These are phyloP conservation scores for Himalopsyche japonica DNA, from an alignment of 2,888 invertebrate genomes.

Conservation along the genomic window DNA sequence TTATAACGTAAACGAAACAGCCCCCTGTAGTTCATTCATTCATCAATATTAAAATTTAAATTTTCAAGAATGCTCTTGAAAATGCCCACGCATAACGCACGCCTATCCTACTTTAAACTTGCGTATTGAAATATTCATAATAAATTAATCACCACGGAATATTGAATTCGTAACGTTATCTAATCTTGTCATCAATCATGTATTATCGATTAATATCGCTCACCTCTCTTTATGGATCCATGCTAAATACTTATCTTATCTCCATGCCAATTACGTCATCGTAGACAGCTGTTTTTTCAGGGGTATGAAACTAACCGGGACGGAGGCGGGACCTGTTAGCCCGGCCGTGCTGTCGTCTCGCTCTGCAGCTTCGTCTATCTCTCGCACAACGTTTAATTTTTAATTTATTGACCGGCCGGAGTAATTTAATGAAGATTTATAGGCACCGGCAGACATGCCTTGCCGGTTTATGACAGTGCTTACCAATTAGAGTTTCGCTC, in stretches of 20 bases:
- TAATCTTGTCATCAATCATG: not conserved
- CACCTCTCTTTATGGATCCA: not conserved
- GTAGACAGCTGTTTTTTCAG: conserved; percentile 1
- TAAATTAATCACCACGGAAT: too few species aligned
- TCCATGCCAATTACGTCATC: not conserved
- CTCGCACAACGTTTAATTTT: conserved; percentile 21
- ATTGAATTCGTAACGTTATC: too few species aligned
- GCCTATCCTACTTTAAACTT: too few species aligned
- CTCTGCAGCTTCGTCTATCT: not conserved
- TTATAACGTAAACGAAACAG: too few species aligned
- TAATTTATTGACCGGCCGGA: conserved; percentile 29
- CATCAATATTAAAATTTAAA: too few species aligned
- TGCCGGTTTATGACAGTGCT: conserved; percentile 1
- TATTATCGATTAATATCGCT: not conserved
- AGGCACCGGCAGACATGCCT: conserved; percentile 16
- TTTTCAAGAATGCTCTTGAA: too few species aligned
- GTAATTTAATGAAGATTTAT: conserved; percentile 36
- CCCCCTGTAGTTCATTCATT: too few species aligned
- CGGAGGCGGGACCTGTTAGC: not conserved
- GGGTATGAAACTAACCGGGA: not conserved
- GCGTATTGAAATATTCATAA: too few species aligned
- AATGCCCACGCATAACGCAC: too few species aligned
- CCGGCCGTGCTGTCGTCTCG: not conserved
- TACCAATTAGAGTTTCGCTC: not conserved
- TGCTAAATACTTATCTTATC: not conserved